Percentiles rank a stretch among this genome's conserved stretches.
phyloP scores from a whole-genome alignment of 2,113 vertebrate species.

The Columba livia region DNA sequence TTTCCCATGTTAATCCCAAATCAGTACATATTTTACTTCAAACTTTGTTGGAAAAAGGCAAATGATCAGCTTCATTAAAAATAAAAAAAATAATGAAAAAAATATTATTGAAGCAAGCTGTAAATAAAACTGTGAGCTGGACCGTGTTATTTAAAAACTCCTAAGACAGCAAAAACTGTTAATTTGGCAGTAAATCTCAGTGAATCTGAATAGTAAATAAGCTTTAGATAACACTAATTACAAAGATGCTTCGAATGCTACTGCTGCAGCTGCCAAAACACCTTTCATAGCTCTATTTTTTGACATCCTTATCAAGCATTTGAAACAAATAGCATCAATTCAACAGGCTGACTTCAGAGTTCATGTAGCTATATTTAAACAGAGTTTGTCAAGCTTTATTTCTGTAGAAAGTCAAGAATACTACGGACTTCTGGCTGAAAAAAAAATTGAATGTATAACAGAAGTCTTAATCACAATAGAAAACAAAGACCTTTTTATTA shows the following conservation, averaged over 20 bases:
- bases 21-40: neutral
- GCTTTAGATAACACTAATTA: constrained; percentile 74
- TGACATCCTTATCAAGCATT: constrained; percentile 61
- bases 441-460: neutral
- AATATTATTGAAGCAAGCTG: neutral
- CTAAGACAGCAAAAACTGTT: constrained; percentile 29
- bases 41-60: neutral
- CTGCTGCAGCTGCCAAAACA: constrained; percentile 69
- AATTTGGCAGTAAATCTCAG: constrained; percentile 48
- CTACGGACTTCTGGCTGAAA: constrained; percentile 29
- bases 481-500: constrained; percentile 11
- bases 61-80: neutral
- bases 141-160: constrained; percentile 35
- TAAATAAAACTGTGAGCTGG: neutral
- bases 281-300: constrained; percentile 57
- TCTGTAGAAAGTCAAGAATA: constrained; percentile 37
- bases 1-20: neutral
- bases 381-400: constrained; percentile 39
- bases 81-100: neutral
- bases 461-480: neutral
- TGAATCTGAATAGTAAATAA: constrained; percentile 72
- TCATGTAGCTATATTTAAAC: constrained; percentile 56
- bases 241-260: constrained; percentile 46
- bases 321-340: constrained; percentile 28
- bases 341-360: constrained; percentile 27